Evolutionary conservation across 1,140 invertebrate genomes (phyloP), one percentile per base, ranked within the genome.

Genomic region (Drosophila tropicalis): DNA sequence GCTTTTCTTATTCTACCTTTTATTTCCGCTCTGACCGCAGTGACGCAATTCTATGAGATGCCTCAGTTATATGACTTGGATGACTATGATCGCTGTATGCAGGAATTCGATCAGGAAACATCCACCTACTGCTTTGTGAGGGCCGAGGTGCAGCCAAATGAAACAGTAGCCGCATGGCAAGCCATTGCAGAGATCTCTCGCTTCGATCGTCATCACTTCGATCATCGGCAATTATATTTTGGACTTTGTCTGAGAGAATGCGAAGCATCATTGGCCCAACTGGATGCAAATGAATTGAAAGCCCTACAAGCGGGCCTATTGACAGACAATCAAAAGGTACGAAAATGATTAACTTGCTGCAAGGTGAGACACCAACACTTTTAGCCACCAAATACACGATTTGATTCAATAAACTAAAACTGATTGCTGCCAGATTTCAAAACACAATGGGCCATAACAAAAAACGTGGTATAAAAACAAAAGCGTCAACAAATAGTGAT

Each of bases 151-250:
- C 82, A 70, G 67, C 91, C 72, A 67, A 65, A 71, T 72, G 63
- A 6, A 54, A 79, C 62, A 70, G 90, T 62, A 65, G 67, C 90
- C 5, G 90, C 93, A 5, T 93, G 93, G 93, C 62, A 79, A 3
- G 91, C 92, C 61, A 93, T 94, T 79, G 66, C 58, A 12, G 81
- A 92, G 71, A 94, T 93, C 62, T 93, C 93, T 47, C 92, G 82
- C 22, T 75, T 93, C 71, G 90, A 86, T 66, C 79, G 92, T 6
- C 93, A 94, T 78, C 93, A 94, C 70, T 94, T 92, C 36, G 92
- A 94, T 62, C 93, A 94, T 81, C 92, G 92, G 57, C 92, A 93
- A 69, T 84, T 94, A 61, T 93, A 94, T 54, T 92, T 93, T 82
- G 94, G 92, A 3, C 81, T 94, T 0, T 94, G 94, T 76, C 71